Percentiles rank a stretch among this genome's conserved stretches.
Conservation (phyloP, 2,888 invertebrate species). For the Oxytorus armatus region DNA sequence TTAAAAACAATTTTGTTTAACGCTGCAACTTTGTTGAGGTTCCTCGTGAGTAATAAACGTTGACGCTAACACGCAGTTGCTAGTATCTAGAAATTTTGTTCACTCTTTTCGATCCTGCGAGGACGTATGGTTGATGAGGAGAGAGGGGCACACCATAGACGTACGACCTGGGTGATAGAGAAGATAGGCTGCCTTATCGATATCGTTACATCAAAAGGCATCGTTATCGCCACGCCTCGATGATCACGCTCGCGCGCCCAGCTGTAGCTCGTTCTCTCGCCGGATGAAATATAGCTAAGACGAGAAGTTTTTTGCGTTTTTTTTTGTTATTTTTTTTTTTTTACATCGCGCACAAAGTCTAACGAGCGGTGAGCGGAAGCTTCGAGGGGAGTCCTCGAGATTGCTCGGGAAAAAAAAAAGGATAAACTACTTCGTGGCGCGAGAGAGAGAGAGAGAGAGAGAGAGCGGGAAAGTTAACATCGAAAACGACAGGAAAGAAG, state of each 20-base stretch:
- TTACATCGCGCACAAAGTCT: conserved; percentile 39
- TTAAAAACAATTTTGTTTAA: no score
- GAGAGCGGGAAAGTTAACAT: no score
- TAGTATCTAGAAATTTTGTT: conserved; percentile 15
- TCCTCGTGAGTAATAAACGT: conserved; percentile 3
- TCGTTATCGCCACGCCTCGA: conserved; percentile 66
- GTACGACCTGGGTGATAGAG: conserved; percentile 30
- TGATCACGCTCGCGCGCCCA: conserved; percentile 56
- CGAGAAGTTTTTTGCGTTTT: conserved; percentile 28
- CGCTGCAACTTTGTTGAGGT: no score
- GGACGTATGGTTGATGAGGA: conserved; percentile 11
- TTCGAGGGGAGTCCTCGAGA: background rate
- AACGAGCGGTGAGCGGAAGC: conserved; percentile 51
- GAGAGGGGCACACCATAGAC: conserved; percentile 7
- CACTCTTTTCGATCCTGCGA: background rate
- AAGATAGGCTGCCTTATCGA: conserved; percentile 59
- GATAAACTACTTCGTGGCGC: conserved; percentile 16
- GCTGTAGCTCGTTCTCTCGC: conserved; percentile 16
- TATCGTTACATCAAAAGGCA: conserved; percentile 63
- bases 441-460: background rate
- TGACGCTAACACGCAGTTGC: background rate
- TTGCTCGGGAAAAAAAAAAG: conserved; percentile 34
- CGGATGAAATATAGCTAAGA: conserved; percentile 57
- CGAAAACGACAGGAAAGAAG: background rate
- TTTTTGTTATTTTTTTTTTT: conserved; percentile 20